Conservation (phyloP, 2,113 vertebrate genomes). For the Oryzias javanicus region DNA sequence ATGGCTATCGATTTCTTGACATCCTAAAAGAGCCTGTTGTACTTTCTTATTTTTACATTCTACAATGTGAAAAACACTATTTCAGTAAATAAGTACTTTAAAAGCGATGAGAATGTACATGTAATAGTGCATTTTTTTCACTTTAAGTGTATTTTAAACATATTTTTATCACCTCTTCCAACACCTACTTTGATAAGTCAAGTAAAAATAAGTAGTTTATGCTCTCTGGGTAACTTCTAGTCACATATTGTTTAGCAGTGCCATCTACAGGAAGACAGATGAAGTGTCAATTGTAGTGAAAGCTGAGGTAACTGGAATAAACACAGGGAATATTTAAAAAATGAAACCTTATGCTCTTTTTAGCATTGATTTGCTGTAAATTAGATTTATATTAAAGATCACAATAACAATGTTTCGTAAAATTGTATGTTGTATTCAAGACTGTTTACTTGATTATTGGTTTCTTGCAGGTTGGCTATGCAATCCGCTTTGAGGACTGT, state of each 20-base stretch:
- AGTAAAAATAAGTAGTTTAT: background rate
- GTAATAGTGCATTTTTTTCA: too few species aligned
- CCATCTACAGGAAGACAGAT: conserved; percentile 57
- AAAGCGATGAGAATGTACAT: too few species aligned
- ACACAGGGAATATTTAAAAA: background rate
- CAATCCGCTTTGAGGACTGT: conserved; percentile 98
- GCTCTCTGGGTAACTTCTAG: too few species aligned
- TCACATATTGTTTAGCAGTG: conserved; percentile 10
- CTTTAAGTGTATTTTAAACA: too few species aligned
- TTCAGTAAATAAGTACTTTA: too few species aligned
- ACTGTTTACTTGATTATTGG: background rate
- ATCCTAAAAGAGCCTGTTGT: background rate
- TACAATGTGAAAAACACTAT: too few species aligned
- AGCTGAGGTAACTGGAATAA: background rate
- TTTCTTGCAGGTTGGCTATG: conserved; percentile 87
- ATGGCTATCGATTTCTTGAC: background rate
- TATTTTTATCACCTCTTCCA: too few species aligned
- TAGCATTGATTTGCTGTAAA: background rate
- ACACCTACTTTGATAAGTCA: background rate
- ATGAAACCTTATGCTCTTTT: too few species aligned
- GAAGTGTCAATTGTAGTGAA: background rate
- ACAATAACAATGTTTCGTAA: too few species aligned
- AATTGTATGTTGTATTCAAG: too few species aligned
- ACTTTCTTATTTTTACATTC: background rate
- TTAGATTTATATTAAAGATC: too few species aligned